phyloP scores from a whole-genome alignment of 2,888 invertebrate genomes.

The Nemotelus pantherinus region DNA sequence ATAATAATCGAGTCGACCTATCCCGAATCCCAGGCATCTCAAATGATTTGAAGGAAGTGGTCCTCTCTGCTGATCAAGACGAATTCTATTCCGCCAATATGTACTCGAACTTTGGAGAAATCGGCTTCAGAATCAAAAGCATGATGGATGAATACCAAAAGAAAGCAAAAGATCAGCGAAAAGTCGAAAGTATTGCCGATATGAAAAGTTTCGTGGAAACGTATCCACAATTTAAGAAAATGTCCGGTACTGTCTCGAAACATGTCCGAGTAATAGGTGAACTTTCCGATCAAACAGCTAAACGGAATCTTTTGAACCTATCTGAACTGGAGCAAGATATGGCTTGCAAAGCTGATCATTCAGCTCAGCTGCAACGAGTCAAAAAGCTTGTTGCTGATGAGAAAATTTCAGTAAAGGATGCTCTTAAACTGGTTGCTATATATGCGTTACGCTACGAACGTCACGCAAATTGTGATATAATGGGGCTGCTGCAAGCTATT shows the following conservation, averaged over 20 bases:
- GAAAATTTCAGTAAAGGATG: conserved; percentile 79
- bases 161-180: conserved; percentile 94
- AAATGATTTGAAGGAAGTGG: conserved; percentile 91
- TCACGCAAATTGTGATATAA: conserved; percentile 84
- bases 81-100: conserved; percentile 96
- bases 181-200: conserved; percentile 97
- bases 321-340: conserved; percentile 94
- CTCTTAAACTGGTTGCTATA: conserved; percentile 86
- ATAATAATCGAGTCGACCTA: conserved; percentile 92
- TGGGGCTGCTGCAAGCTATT: conserved; percentile 78
- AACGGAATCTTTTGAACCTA: conserved; percentile 83
- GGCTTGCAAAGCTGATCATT: conserved; percentile 87
- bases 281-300: conserved; percentile 84
- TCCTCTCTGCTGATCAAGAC: conserved; percentile 94
- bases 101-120: conserved; percentile 97
- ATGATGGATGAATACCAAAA: conserved; percentile 98
- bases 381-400: conserved; percentile 81
- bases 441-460: conserved; percentile 95
- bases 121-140: conserved; percentile 95
- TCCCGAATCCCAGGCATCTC: conserved; percentile 84
- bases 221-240: conserved; percentile 97
- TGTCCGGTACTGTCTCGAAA: conserved; percentile 95
- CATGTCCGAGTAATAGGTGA: conserved; percentile 98
- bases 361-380: conserved; percentile 81
- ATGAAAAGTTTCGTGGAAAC: conserved; percentile 99